phyloP scores from a whole-genome alignment of 2,888 invertebrate species.

The Gymnocheta viridis region DNA sequence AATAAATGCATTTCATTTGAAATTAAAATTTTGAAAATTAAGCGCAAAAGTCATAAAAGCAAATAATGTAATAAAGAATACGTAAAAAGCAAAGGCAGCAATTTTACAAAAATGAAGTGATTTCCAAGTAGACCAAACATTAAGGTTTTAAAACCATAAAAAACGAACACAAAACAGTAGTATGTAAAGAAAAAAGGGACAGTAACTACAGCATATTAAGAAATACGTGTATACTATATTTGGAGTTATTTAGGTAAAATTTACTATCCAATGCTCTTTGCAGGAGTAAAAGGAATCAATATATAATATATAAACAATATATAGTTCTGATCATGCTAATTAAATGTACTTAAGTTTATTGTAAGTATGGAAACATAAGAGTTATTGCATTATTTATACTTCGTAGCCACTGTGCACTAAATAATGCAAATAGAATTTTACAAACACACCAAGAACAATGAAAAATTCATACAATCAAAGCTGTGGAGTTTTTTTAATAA shows the following conservation, averaged over 20 bases:
- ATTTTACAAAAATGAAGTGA: conserved; percentile 40
- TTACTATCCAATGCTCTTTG: not conserved
- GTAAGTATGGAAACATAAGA: not conserved
- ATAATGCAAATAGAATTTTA: conserved; percentile 40
- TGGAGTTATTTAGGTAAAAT: not conserved
- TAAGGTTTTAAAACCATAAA: conserved; percentile 29
- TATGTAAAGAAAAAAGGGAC: not conserved
- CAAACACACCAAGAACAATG: conserved; percentile 2
- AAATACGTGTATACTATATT: not conserved
- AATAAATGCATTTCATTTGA: conserved; percentile 51
- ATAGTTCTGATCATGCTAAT: too few relatives aligned
- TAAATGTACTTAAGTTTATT: not conserved
- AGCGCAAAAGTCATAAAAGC: conserved; percentile 49
- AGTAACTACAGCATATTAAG: not conserved
- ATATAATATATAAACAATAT: too few relatives aligned
- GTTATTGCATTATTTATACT: not conserved
- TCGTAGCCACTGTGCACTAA: conserved; percentile 33
- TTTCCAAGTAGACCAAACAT: conserved; percentile 41
- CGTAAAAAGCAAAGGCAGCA: conserved; percentile 41
- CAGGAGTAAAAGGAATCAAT: too few relatives aligned
- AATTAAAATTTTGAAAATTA: conserved; percentile 48
- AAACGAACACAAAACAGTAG: conserved; percentile 34
- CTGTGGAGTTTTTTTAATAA: conserved; percentile 41
- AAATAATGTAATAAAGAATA: conserved; percentile 32
- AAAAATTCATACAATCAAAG: conserved; percentile 25